These are phyloP conservation scores for Cremastobaeus sp. DNA, from an alignment of 2,888 invertebrate species.

Conservation along the genomic window DNA sequence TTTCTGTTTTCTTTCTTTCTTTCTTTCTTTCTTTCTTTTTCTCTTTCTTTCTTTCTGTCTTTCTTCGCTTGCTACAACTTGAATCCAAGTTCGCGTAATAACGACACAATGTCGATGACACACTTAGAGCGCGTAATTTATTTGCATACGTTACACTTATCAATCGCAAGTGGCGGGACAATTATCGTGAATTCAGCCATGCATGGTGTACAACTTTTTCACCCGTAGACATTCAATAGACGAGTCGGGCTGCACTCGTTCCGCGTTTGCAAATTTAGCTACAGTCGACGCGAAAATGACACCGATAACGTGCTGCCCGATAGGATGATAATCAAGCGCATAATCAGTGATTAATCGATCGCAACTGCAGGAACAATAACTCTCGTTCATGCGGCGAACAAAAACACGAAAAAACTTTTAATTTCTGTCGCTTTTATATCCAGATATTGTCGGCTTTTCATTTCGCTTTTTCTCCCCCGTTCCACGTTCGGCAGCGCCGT, in stretches of 20 bases:
- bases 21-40: constrained; percentile 23
- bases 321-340: constrained; percentile 25
- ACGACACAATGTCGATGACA: constrained; percentile 47
- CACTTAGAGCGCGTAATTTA: constrained; percentile 53
- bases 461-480: constrained; percentile 58
- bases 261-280: too few species aligned
- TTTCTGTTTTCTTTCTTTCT: constrained; percentile 6
- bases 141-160: constrained; percentile 46
- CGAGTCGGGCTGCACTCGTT: too few species aligned
- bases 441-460: constrained; percentile 58
- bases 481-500: constrained; percentile 32
- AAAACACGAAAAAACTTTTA: constrained; percentile 50
- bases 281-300: too few species aligned
- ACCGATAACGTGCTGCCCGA: neutral
- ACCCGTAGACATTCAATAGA: too few species aligned
- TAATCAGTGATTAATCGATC: constrained; percentile 49
- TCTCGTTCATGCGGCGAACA: constrained; percentile 43
- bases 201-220: too few species aligned
- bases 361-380: constrained; percentile 45
- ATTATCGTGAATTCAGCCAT: constrained; percentile 30
- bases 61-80: constrained; percentile 28
- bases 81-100: constrained; percentile 38
- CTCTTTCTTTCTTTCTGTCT: constrained; percentile 11
- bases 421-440: constrained; percentile 55
- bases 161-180: constrained; percentile 28